Base-by-base conservation (phyloP, 2,888 invertebrate species). In the Mesochorus sp. region DNA sequence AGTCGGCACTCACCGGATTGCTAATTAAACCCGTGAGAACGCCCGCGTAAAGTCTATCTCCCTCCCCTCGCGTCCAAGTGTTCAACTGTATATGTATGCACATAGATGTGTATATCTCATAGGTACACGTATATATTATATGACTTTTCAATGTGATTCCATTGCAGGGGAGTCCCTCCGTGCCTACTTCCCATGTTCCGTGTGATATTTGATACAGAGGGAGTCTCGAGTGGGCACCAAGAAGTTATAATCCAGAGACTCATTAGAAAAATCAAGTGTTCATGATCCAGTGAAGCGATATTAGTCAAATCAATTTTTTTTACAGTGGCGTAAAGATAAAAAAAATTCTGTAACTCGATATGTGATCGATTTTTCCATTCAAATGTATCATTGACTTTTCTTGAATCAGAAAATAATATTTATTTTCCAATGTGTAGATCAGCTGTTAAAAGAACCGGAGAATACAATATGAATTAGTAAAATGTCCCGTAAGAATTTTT, bases 11-110 rank as follows among this genome's bases (percentile, higher is more conserved):
- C 70, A 51, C 57, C 64, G 84, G 86, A 86, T 87, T 85, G 82
- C 84, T 87, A 87, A 87, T 87, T 87, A 87, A 86, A 83, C 82
- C 80, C 85, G 85, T 87, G 87, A 82, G 87, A 87, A 86, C 80
- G 72, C 51, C 75, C 72, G 83, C 75, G 80, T 82, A 79, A 76
- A 78, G 80, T 80, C 79, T 59, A n/a, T n/a, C n/a, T n/a, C n/a
- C n/a, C n/a, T 10, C 1, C 70, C 51, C 53, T 71, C 67, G 62
- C 51, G 64, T 37, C 31, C 37, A 3, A 49, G 24, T 39, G 14
- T 42, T 66, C 24, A 39, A 66, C 14, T 34, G 39, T 39, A 39
- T 17, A 53, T 39, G 14, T 24, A 49, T 0, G 19, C 8, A 55
- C 17, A 14, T 12, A 10, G 8, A 55, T 42, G n/a, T 42, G 28